Conservation (phyloP, 2,113 vertebrate species). For the Elachura formosa region DNA sequence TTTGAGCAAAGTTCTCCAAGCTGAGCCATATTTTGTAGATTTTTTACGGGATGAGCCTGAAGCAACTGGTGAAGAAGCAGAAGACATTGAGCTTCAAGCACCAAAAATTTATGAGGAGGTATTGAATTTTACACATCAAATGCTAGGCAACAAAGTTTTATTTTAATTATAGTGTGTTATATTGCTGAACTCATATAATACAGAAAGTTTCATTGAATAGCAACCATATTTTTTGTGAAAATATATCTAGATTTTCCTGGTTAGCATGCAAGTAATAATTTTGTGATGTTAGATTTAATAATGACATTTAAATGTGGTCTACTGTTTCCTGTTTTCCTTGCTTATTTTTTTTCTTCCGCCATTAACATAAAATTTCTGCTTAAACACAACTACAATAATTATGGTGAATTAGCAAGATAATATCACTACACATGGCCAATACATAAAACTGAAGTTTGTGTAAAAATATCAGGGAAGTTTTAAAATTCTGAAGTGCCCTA, state of each 20-base stretch:
- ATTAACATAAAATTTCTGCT: neutral
- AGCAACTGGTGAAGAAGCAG: slow-evolving; percentile 72
- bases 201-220: neutral
- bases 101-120: slow-evolving; percentile 79
- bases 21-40: slow-evolving; percentile 76
- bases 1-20: neutral
- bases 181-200: neutral
- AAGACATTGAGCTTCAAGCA: slow-evolving; percentile 63
- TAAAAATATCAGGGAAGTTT: neutral
- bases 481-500: neutral
- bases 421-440: rapidly evolving
- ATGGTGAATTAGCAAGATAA: neutral
- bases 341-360: neutral
- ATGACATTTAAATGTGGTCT: neutral
- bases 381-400: neutral
- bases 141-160: neutral
- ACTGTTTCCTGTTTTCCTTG: neutral
- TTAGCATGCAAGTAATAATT: neutral
- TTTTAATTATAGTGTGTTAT: neutral
- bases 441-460: neutral
- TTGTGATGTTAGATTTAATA: neutral
- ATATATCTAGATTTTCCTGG: neutral
- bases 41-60: slow-evolving; percentile 75
- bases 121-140: neutral
- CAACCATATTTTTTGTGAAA: neutral